phyloP scores from a whole-genome alignment of 1,140 invertebrate species.

The Monomorium pharaonis region DNA sequence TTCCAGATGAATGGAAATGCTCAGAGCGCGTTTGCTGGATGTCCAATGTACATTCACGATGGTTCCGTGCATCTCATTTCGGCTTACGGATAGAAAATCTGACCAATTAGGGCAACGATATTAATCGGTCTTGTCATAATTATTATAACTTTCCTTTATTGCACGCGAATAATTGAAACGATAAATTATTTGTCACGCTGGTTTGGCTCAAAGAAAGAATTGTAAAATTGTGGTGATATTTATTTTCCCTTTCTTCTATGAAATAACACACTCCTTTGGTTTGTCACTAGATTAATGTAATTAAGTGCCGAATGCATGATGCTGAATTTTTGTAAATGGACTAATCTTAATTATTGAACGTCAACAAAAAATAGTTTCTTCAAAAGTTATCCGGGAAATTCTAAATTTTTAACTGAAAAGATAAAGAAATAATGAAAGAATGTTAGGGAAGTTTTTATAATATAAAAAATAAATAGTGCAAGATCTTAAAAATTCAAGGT shows the following conservation, averaged over 20 bases:
- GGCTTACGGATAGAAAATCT: conserved; percentile 29
- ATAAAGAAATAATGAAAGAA: neutral
- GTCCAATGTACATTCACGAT: neutral
- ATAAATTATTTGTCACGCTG: neutral
- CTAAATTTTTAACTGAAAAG: too few relatives aligned
- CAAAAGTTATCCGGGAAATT: neutral
- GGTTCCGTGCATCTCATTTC: conserved; percentile 34
- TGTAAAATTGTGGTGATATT: neutral
- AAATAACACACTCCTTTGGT: neutral
- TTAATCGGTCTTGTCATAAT: neutral
- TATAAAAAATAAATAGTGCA: neutral
- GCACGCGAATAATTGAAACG: neutral
- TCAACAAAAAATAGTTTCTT: neutral
- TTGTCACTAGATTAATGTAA: neutral
- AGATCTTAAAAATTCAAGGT: neutral
- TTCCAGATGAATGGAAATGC: conserved; percentile 57
- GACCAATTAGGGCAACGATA: conserved; percentile 5
- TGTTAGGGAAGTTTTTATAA: too few relatives aligned
- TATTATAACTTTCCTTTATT: neutral
- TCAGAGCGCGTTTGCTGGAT: conserved; percentile 8
- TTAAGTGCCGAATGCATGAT: neutral
- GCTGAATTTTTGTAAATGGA: neutral
- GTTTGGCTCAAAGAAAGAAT: neutral
- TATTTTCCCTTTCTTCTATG: neutral
- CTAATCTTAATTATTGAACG: neutral